Evolutionary conservation across 2,888 invertebrate genomes (phyloP), one percentile per base, ranked within the genome.

Genomic region (Euplagia quadripunctaria): DNA sequence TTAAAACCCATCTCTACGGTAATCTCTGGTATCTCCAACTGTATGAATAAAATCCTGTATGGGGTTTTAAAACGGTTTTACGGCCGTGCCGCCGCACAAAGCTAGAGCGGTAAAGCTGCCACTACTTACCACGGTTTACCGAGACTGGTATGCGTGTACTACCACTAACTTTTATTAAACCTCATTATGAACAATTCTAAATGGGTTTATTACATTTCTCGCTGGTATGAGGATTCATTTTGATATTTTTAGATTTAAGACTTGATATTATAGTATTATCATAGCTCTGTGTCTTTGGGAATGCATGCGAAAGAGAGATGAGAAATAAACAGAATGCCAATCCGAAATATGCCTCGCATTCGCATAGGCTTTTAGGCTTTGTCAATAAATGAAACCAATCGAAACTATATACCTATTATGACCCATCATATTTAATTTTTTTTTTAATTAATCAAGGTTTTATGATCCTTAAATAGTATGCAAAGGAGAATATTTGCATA

Each of bases 61-160:
- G 73, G 68, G 76, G 77, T 82, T 81, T 86, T 70, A 84, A 78
- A 80, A 76, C 75, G 73, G 76, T 77, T 86, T 85, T 78, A 75
- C 74, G 72, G 75, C 73, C 68, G 74, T 68, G 77, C 73, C 66
- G 51, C 64, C 64, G 11, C 71, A 80, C 81, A 86, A 82, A 82
- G 79, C 73, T 69, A 74, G 41, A 78, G 72, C 69, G 76, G 78
- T 72, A 74, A 82, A 83, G 71, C 82, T 73, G 67, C 74, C 75
- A 76, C 74, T 79, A 79, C 80, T 81, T 77, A 73, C 68, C 64
- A 43, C 20, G 49, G 58, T 61, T 52, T 67, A 67, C 68, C 52
- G 17, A 46, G 68, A 67, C 67, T 20, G 68, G 70, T 79, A 81
- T 83, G 78, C 73, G 77, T 64, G 74, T 73, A 78, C 74, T 75